These are phyloP conservation scores for Nymphalis io DNA, from an alignment of 1,140 invertebrate genomes.

Conservation along the genomic window DNA sequence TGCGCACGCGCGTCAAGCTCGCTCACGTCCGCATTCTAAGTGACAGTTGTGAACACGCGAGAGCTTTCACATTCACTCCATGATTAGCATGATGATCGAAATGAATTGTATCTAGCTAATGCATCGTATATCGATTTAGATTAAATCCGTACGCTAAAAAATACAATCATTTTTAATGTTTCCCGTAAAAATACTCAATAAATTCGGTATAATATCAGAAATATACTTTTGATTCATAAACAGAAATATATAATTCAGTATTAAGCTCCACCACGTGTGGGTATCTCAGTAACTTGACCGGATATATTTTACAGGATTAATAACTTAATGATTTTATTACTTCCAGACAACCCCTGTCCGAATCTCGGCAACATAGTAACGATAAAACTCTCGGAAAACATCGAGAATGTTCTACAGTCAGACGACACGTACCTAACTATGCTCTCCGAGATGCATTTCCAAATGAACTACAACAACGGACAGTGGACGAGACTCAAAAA, in stretches of 20 bases:
- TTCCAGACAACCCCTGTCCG: slow-evolving; percentile 95
- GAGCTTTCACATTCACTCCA: too few relatives aligned
- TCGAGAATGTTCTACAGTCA: slow-evolving; percentile 89
- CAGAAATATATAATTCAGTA: not conserved
- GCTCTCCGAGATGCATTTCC: slow-evolving; percentile 95
- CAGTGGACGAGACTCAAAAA: slow-evolving; percentile 97
- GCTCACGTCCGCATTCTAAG: too few relatives aligned
- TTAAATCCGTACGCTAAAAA: too few relatives aligned
- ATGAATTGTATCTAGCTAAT: too few relatives aligned
- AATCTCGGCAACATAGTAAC: slow-evolving; percentile 96
- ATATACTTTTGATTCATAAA: not conserved
- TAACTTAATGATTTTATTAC: slow-evolving; percentile 30
- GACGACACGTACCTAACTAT: slow-evolving; percentile 88
- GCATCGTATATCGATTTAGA: too few relatives aligned
- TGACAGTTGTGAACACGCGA: too few relatives aligned
- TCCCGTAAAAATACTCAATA: too few relatives aligned
- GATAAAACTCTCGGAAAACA: slow-evolving; percentile 94
- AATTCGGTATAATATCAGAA: not conserved
- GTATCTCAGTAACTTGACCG: too few relatives aligned
- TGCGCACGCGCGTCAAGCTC: too few relatives aligned
- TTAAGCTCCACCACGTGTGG: not conserved
- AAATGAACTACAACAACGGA: slow-evolving; percentile 97
- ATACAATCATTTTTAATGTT: too few relatives aligned
- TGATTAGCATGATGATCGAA: too few relatives aligned
- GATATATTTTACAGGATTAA: too few relatives aligned